phyloP scores from a whole-genome alignment of 2,888 invertebrate genomes.

The Dendrolimus houi region DNA sequence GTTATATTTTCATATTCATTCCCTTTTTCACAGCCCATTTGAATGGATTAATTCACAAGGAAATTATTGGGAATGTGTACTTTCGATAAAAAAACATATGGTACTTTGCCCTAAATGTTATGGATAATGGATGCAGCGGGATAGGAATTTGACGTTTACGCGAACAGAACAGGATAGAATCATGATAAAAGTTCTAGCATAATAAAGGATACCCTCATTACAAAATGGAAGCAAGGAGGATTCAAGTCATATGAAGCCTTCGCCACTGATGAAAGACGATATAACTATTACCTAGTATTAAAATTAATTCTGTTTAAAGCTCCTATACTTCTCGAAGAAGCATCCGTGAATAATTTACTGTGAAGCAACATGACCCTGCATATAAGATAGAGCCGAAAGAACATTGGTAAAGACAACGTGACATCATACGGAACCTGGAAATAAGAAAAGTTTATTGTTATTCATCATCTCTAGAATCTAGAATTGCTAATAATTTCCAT shows the following conservation, averaged over 20 bases:
- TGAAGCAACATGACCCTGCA: slow-evolving; percentile 99
- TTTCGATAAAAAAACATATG: too few relatives aligned
- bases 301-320: slow-evolving; percentile 99
- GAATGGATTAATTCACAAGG: too few relatives aligned
- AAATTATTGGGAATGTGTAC: too few relatives aligned
- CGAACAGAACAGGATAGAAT: too few relatives aligned
- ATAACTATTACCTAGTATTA: slow-evolving; percentile 90
- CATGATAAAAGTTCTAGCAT: too few relatives aligned
- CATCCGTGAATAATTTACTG: slow-evolving; percentile 99
- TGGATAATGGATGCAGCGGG: too few relatives aligned
- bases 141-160: too few relatives aligned
- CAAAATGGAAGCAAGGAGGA: background rate
- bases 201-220: too few relatives aligned
- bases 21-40: too few relatives aligned
- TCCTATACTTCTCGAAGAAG: slow-evolving; percentile 98
- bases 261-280: background rate
- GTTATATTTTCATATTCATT: too few relatives aligned
- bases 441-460: slow-evolving; percentile 12
- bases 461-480: background rate
- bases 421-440: slow-evolving; percentile 94
- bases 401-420: slow-evolving; percentile 98
- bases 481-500: too few relatives aligned
- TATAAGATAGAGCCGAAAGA: slow-evolving; percentile 98
- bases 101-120: too few relatives aligned
- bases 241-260: background rate